Evolutionary conservation across 2,888 invertebrate species (phyloP).

Genomic region (Carcina quercana): DNA sequence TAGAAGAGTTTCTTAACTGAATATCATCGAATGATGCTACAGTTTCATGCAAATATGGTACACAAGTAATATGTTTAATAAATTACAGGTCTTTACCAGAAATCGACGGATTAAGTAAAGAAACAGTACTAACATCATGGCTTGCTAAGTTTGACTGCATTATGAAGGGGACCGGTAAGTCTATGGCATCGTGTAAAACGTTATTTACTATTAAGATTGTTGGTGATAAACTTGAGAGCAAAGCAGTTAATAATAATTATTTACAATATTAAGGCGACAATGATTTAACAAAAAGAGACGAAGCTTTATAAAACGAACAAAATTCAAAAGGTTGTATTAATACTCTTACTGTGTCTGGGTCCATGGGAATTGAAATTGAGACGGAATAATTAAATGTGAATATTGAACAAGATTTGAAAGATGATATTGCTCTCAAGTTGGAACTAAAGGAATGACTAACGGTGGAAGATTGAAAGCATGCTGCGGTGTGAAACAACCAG

Average conservation of each 20-base stretch:
- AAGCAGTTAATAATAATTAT: not conserved
- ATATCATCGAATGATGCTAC: no score
- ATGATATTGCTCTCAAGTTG: slow-evolving; percentile 5
- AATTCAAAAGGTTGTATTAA: no score
- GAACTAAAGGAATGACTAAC: slow-evolving; percentile 9
- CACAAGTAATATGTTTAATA: no score
- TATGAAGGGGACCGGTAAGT: slow-evolving; percentile 85
- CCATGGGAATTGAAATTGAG: no score
- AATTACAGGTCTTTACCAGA: slow-evolving; percentile 95
- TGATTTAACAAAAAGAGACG: not conserved
- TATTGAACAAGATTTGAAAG: no score
- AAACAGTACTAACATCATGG: slow-evolving; percentile 99
- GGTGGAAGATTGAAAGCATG: slow-evolving; percentile 22
- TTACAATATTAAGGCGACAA: not conserved
- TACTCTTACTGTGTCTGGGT: no score
- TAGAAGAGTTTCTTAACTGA: no score
- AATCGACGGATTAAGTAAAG: slow-evolving; percentile 99
- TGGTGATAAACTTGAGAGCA: slow-evolving; percentile 4
- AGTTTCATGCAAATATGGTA: no score
- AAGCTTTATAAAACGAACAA: not conserved
- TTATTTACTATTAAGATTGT: slow-evolving; percentile 1
- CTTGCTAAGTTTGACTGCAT: slow-evolving; percentile 99
- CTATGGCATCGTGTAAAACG: slow-evolving; percentile 3
- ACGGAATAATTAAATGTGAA: no score
- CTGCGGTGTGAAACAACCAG: slow-evolving; percentile 26